Evolutionary conservation across 2,888 invertebrate genomes (phyloP).

Genomic region (Ditylenchus weischeri): DNA sequence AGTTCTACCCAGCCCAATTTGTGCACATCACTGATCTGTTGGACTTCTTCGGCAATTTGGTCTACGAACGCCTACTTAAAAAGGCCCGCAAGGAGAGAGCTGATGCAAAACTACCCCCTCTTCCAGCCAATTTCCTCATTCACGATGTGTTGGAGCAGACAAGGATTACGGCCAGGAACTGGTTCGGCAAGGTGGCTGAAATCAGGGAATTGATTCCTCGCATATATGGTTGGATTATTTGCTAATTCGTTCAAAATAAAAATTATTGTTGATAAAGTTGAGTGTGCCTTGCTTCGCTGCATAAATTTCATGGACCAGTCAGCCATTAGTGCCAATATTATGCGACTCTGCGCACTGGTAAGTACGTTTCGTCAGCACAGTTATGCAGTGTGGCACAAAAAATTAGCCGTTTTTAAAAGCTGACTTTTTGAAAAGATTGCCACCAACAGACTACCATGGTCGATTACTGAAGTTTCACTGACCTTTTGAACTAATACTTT

Average conservation of each 20-base stretch:
- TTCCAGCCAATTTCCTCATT: conserved; percentile 32
- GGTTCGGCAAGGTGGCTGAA: conserved; percentile 98
- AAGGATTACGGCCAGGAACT: conserved; percentile 81
- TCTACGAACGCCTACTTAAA: conserved; percentile 76
- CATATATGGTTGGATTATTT: conserved; percentile 68
- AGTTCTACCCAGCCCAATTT: conserved; percentile 97
- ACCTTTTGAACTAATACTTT: too few relatives aligned
- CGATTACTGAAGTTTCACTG: too few relatives aligned
- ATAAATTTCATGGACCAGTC: conserved; percentile 43
- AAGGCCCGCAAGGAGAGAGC: conserved; percentile 62
- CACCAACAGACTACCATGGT: too few relatives aligned
- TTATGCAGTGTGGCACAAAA: too few relatives aligned
- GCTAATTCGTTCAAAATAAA: too few relatives aligned
- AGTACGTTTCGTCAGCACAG: too few relatives aligned
- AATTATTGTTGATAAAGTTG: conserved; percentile 36
- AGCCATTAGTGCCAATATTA: conserved; percentile 37
- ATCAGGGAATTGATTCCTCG: conserved; percentile 86
- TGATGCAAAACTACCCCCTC: conserved; percentile 21
- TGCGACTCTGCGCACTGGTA: conserved; percentile 69
- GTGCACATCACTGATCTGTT: conserved; percentile 90
- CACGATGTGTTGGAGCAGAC: conserved; percentile 36
- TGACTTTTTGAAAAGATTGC: too few relatives aligned
- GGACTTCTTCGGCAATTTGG: conserved; percentile 82
- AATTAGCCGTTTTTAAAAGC: too few relatives aligned
- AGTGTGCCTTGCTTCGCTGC: conserved; percentile 40